Conservation (phyloP, 2,797 vertebrate species). For the Danio albolineatus region DNA sequence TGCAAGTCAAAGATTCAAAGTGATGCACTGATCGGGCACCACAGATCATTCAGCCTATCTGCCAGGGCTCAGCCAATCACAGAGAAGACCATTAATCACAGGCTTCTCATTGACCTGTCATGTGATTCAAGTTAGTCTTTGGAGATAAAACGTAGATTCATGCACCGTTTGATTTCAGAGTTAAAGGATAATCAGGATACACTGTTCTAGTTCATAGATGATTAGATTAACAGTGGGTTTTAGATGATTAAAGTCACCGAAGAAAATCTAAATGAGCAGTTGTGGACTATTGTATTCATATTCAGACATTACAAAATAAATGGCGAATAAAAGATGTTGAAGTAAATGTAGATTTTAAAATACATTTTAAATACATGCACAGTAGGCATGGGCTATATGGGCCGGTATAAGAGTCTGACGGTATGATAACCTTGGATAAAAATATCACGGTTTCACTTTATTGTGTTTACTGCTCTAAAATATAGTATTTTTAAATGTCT, state of each 20-base stretch:
- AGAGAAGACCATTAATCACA: constrained; percentile 51
- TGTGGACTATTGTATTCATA: constrained; percentile 15
- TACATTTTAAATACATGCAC: no score
- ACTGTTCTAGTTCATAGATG: constrained; percentile 21
- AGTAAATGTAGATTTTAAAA: no score
- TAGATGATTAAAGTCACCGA: constrained; percentile 43
- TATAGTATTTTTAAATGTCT: no score
- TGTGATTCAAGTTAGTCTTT: constrained; percentile 19
- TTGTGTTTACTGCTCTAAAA: no score
- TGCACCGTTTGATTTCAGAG: constrained; percentile 7
- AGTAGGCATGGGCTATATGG: no score
- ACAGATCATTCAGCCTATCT: not conserved
- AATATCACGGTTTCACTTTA: no score
- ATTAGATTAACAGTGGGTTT: constrained; percentile 26
- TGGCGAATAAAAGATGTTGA: no score
- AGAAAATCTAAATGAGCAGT: not conserved
- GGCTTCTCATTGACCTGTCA: constrained; percentile 14
- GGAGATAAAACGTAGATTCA: constrained; percentile 31
- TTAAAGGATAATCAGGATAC: not conserved
- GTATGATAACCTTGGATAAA: no score
- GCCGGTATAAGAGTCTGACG: no score
- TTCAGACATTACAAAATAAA: not conserved
- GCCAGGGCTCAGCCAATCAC: constrained; percentile 56
- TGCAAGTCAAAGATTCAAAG: constrained; percentile 64
- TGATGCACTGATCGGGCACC: not conserved